phyloP scores from a whole-genome alignment of 2,113 vertebrate genomes.

The Cryptomyrus ogoouensis region DNA sequence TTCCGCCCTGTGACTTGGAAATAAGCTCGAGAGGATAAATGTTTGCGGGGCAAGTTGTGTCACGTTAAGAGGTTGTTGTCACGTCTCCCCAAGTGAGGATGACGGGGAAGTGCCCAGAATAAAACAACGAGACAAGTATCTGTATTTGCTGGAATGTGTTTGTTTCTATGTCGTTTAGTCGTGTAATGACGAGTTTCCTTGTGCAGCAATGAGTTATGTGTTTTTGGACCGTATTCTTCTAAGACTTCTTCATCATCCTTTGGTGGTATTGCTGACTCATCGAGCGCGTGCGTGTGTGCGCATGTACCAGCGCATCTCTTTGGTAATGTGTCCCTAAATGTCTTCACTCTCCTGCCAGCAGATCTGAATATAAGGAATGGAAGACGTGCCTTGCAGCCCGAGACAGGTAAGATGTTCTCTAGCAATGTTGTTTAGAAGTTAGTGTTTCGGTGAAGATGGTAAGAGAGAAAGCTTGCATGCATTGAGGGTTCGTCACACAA shows the following conservation, averaged over 20 bases:
- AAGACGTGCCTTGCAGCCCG: not conserved
- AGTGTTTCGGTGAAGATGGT: not conserved
- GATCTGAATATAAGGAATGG: constrained; percentile 19
- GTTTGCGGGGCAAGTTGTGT: not conserved
- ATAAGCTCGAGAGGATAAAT: not conserved
- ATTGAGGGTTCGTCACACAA: not conserved
- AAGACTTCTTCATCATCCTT: not conserved
- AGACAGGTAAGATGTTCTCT: not conserved
- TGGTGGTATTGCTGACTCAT: not conserved
- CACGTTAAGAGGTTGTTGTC: not conserved
- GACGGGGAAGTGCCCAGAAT: not conserved
- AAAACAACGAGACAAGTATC: not conserved
- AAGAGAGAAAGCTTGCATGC: not conserved
- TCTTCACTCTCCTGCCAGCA: not conserved
- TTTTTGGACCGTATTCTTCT: not conserved
- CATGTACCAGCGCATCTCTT: not conserved
- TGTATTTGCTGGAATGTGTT: not conserved
- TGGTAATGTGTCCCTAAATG: not conserved
- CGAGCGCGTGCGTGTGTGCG: not conserved
- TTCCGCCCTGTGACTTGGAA: not conserved
- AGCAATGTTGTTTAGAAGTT: not conserved
- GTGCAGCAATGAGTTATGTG: not conserved
- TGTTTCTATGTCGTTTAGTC: not conserved
- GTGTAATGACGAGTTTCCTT: not conserved
- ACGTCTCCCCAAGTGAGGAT: not conserved